Conservation (phyloP, 2,113 vertebrate genomes). For the Tragelaphus scriptus region DNA sequence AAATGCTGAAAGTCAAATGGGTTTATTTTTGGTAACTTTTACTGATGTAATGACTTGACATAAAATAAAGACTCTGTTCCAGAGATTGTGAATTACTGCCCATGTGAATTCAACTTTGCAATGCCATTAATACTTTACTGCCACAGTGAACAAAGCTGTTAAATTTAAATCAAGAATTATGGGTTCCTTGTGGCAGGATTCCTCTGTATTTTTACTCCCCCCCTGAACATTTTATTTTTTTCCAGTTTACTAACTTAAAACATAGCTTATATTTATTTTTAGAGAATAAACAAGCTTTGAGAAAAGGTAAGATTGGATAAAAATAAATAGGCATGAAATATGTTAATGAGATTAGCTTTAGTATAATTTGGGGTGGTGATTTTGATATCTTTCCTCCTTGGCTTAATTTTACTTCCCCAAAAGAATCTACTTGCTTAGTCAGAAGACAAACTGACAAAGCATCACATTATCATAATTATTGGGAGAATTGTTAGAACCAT, state of each 20-base stretch:
- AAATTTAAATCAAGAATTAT: slow-evolving; percentile 36
- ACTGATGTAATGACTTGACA: slow-evolving; percentile 51
- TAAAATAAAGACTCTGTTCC: slow-evolving; percentile 43
- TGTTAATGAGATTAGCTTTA: background rate
- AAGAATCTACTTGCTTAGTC: background rate
- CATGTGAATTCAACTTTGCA: slow-evolving; percentile 22
- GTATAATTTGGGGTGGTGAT: background rate
- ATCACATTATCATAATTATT: background rate
- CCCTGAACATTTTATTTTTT: background rate
- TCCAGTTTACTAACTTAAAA: background rate
- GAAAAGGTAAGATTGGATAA: background rate
- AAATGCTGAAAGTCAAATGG: slow-evolving; percentile 44
- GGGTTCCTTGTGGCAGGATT: background rate
- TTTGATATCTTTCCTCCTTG: background rate
- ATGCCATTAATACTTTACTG: slow-evolving; percentile 34
- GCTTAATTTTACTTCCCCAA: background rate
- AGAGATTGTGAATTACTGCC: slow-evolving; percentile 37
- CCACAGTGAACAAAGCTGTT: background rate
- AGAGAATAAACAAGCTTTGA: background rate
- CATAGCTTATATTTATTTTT: background rate
- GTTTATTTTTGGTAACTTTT: slow-evolving; percentile 61
- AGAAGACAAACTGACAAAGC: background rate
- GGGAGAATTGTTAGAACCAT: background rate
- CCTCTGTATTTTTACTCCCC: background rate
- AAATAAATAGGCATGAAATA: background rate